A percentile compares a stretch with the other conserved stretches of the same genome.
Conservation (phyloP, 2,888 invertebrate genomes). For the Chrysomela aeneicollis region DNA sequence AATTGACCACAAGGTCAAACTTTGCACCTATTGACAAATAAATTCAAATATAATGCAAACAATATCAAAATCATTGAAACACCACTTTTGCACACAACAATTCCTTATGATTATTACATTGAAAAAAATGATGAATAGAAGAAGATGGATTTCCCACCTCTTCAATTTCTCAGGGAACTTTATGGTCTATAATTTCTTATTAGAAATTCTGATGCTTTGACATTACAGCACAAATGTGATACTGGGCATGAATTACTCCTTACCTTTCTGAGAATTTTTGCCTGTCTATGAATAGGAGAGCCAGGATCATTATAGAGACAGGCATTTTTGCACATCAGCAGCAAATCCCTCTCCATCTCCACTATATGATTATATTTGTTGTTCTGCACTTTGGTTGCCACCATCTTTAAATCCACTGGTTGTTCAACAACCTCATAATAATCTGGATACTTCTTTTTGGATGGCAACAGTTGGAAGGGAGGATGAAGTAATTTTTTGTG, state of each 20-base stretch:
- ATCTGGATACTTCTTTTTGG: slow-evolving; percentile 91
- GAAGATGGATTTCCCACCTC: too few species aligned
- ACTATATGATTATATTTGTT: slow-evolving; percentile 78
- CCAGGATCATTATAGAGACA: slow-evolving; percentile 96
- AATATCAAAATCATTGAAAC: too few species aligned
- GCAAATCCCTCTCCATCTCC: slow-evolving; percentile 90
- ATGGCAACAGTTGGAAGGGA: slow-evolving; percentile 91
- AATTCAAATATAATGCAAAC: too few species aligned
- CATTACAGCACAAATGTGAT: too few species aligned
- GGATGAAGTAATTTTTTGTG: slow-evolving; percentile 85
- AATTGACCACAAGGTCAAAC: too few species aligned
- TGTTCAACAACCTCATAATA: slow-evolving; percentile 94
- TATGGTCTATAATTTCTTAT: too few species aligned
- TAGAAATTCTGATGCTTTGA: too few species aligned
- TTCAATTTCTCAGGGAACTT: too few species aligned
- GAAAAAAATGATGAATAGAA: too few species aligned
- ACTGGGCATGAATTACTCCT: slow-evolving; percentile 43
- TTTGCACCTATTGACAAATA: too few species aligned
- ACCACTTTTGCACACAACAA: too few species aligned
- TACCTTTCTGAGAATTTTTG: slow-evolving; percentile 86
- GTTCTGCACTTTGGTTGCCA: slow-evolving; percentile 90
- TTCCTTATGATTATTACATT: too few species aligned
- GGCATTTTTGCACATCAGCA: slow-evolving; percentile 93
- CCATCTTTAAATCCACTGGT: slow-evolving; percentile 93
- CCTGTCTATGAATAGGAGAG: slow-evolving; percentile 95